Evolutionary conservation across 1,140 invertebrate genomes (phyloP).

Genomic region (Bombyx mandarina): DNA sequence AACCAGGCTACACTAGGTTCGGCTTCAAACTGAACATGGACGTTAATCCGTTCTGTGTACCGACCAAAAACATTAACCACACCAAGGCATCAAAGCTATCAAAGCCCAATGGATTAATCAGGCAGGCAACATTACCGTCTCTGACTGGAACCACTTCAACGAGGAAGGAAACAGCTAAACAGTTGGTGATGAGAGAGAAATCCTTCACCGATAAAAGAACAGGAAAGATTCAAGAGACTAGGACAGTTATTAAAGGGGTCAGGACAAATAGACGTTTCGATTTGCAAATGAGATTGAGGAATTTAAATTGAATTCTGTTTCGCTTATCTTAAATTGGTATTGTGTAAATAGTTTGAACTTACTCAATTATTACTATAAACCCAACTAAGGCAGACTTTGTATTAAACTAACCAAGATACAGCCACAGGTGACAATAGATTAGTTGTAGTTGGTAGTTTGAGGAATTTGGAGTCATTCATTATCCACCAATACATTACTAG

Average conservation of each 20-base stretch:
- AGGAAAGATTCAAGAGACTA: slow-evolving; percentile 45
- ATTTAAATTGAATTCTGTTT: slow-evolving; percentile 15
- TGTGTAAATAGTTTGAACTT: too few species aligned
- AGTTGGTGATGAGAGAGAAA: slow-evolving; percentile 52
- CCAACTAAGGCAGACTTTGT: too few species aligned
- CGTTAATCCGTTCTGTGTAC: slow-evolving; percentile 41
- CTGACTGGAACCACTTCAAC: slow-evolving; percentile 28
- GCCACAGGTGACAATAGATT: too few species aligned
- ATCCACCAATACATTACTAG: too few species aligned
- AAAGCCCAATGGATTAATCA: slow-evolving; percentile 10
- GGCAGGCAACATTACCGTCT: slow-evolving; percentile 30
- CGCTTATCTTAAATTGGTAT: too few species aligned
- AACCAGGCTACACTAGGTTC: slow-evolving; percentile 56
- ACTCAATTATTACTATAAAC: too few species aligned
- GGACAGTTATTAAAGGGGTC: slow-evolving; percentile 72
- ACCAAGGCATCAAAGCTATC: slow-evolving; percentile 9
- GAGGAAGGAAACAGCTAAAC: slow-evolving; percentile 37
- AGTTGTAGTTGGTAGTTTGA: too few species aligned
- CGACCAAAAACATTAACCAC: slow-evolving; percentile 18
- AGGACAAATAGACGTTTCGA: slow-evolving; percentile 78
- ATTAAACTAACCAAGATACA: too few species aligned
- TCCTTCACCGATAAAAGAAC: slow-evolving; percentile 38
- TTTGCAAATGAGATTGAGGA: slow-evolving; percentile 73
- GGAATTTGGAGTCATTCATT: too few species aligned
- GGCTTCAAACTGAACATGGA: slow-evolving; percentile 58